These are phyloP conservation scores for Falcunculus frontatus DNA, from an alignment of 2,113 vertebrate species.

Conservation along the genomic window DNA sequence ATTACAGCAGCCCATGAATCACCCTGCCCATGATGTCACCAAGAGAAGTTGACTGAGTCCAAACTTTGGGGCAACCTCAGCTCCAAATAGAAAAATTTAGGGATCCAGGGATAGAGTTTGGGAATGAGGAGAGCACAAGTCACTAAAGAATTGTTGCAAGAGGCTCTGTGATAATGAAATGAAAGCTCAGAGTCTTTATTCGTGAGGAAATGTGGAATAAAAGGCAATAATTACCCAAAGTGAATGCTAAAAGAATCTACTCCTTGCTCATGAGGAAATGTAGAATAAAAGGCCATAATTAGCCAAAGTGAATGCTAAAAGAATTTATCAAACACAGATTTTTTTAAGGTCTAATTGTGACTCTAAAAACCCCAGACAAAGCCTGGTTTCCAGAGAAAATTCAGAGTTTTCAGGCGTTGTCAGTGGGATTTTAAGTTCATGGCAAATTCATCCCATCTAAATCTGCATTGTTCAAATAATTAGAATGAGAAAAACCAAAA, in stretches of 20 bases:
- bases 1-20: neutral
- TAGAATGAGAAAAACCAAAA: neutral
- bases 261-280: neutral
- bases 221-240: neutral
- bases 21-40: neutral
- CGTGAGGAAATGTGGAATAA: neutral
- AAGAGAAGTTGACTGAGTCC: neutral
- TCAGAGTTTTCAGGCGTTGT: neutral
- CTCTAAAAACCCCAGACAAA: neutral
- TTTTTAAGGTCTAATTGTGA: neutral
- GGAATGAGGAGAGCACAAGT: neutral
- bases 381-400: neutral
- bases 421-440: neutral
- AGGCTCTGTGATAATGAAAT: fast-evolving
- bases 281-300: neutral
- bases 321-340: neutral
- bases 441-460: neutral
- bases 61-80: neutral
- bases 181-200: neutral
- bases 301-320: neutral
- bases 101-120: neutral
- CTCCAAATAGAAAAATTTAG: neutral
- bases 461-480: neutral
- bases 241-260: neutral
- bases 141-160: neutral